Evolutionary conservation across 2,113 vertebrate genomes (phyloP), one percentile per base, ranked within the genome.

Genomic region (Pangasianodon hypophthalmus): DNA sequence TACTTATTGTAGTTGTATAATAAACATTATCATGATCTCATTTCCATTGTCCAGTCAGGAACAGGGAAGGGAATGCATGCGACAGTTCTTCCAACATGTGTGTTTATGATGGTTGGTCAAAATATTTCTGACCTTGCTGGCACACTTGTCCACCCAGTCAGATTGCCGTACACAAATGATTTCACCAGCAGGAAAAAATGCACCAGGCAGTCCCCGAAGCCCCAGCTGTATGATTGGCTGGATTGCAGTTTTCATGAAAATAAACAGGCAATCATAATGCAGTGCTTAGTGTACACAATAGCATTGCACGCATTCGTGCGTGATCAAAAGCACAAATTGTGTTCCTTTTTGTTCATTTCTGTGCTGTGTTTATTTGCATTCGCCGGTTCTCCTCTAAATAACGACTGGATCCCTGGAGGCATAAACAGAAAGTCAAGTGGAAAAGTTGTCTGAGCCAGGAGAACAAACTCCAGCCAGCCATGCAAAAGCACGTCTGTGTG

Each of bases 251-350:
- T 91, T 97, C 96, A 95, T 96, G 96, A 97, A 97, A 97, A 97
- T 97, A 97, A 97, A 97, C 97, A 97, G 95, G 95, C 97, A 97
- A 97, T 97, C 97, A 97, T 96, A 96, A 97, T 92, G 94, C 92
- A 75, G 96, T 94, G 92, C 94, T 84, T 93, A 96, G 96, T 96
- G 95, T 97, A 97, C 96, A 97, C 97, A 97, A 96, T 95, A 96
- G 96, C 96, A 96, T 96, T 96, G 96, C 96, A 96, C 95, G 95
- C 96, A 96, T 96, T 96, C 96, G 95, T 96, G 96, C 96, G 96
- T 97, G 96, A 97, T 97, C 96, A 97, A 96, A 97, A 96, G 95
- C 86, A 89, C 50, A 73, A 89, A 48, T 67, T 89, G 84, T 84
- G 58, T 75, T 88, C 46, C 79, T 50, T 96, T 97, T 97, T 96